Percentiles rank a stretch among this genome's conserved stretches.
Conservation (phyloP, 2,113 vertebrate genomes). For the Polypterus bichir region DNA sequence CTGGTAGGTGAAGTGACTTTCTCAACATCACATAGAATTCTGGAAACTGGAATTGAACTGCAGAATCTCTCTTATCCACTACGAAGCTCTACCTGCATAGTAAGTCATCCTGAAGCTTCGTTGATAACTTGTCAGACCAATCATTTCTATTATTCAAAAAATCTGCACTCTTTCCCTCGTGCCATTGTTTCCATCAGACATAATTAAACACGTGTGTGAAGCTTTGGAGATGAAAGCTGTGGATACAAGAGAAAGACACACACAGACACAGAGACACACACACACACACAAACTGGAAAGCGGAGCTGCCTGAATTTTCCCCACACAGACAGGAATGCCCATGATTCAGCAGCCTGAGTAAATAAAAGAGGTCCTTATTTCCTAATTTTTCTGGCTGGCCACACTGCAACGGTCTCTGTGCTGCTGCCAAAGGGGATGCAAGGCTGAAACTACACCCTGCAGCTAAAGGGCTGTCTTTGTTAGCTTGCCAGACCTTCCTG, state of each 20-base stretch:
- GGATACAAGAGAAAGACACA: constrained; percentile 60
- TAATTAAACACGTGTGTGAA: constrained; percentile 92
- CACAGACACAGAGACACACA: background rate
- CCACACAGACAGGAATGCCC: constrained; percentile 94
- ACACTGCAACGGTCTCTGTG: constrained; percentile 84
- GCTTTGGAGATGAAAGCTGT: constrained; percentile 81
- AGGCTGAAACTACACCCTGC: constrained; percentile 92
- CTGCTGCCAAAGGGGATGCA: constrained; percentile 94
- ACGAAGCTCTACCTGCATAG: too few relatives aligned
- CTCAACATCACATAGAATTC: too few relatives aligned
- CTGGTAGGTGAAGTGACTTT: too few relatives aligned
- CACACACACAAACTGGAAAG: constrained; percentile 42
- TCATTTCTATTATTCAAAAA: too few relatives aligned
- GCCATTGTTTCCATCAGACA: constrained; percentile 67
- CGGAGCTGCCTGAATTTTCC: constrained; percentile 71
- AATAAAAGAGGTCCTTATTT: constrained; percentile 98
- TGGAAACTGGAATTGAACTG: too few relatives aligned
- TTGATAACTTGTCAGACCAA: too few relatives aligned
- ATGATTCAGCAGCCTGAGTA: constrained; percentile 96
- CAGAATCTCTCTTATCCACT: too few relatives aligned
- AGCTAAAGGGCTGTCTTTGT: constrained; percentile 98
- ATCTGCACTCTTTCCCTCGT: background rate
- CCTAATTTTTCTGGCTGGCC: constrained; percentile 85
- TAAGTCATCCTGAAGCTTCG: too few relatives aligned
- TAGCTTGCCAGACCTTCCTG: constrained; percentile 92